These are phyloP conservation scores for Tangara arthus DNA, from an alignment of 2,797 vertebrate genomes.

Conservation along the genomic window DNA sequence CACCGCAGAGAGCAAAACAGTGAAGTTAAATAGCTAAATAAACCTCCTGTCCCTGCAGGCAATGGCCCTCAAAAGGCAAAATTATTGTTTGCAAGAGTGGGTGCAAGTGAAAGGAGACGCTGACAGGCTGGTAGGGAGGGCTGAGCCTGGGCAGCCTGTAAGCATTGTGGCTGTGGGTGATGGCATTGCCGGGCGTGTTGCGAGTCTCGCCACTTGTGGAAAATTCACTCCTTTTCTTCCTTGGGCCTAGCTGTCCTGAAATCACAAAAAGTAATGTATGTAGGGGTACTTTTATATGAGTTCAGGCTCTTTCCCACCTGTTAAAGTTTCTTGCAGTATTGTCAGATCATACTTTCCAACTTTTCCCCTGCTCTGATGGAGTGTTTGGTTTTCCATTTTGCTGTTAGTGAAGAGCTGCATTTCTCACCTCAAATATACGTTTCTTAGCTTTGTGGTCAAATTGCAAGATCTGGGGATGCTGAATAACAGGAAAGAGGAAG, in stretches of 20 bases:
- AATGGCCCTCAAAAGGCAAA: not conserved
- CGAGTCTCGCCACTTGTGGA: not conserved
- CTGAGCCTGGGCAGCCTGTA: not conserved
- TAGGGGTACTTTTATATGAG: accelerated
- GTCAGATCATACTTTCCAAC: not conserved
- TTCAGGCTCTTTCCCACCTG: not conserved
- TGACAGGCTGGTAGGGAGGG: not conserved
- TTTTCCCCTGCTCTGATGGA: accelerated
- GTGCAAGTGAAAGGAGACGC: not conserved
- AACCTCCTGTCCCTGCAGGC: not conserved
- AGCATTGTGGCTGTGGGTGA: not conserved
- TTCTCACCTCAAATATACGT: not conserved
- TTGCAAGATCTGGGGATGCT: not conserved
- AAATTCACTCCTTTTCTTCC: not conserved
- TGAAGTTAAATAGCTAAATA: slow-evolving; percentile 6
- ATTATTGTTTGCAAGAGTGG: not conserved
- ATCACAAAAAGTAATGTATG: accelerated
- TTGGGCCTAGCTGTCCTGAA: not conserved
- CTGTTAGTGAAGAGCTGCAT: not conserved
- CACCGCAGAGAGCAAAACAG: not conserved
- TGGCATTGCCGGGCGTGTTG: accelerated
- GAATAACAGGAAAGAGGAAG: not conserved
- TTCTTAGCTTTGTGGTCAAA: not conserved
- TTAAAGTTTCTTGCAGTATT: not conserved
- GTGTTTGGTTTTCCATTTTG: not conserved